Evolutionary conservation across 2,113 vertebrate genomes (phyloP), one percentile per base, ranked within the genome.

Genomic region (Brachypteracias leptosomus): DNA sequence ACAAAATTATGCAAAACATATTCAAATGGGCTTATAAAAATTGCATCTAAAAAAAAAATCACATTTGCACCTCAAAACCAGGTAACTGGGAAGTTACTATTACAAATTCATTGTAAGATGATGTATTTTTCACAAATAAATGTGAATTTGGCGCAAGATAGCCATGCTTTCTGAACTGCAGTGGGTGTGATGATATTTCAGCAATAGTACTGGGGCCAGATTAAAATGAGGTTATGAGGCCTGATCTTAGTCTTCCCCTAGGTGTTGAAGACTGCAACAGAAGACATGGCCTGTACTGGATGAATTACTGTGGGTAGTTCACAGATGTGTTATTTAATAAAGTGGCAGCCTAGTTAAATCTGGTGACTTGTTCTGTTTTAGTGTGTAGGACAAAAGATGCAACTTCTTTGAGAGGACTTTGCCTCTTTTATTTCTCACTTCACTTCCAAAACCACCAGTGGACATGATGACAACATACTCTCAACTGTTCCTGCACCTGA

Each of bases 11-110:
- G 82, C 80, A 90, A 92, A 90, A 89, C 2, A 18, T 61, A 92
- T 94, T 96, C 87, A 95, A 90, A 94, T 73, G 4, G 49, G 1
- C 52, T 90, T 81, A 90, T 80, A 95, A 96, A 94, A 93, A 89
- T 74, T 86, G 81, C 62, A 93, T 78, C 70, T 70, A 35, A 74
- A 94, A 67, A 91, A 90, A 88, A 59, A 26, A 8, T 61, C 85
- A 75, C 76, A 94, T 93, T 95, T 94, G 62, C 70, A 92, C 92
- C 88, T 90, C 90, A 90, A 96, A 96, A 94, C 28, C 68, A 87
- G 83, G 76, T 94, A 89, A 79, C 92, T 33, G 36, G 54, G 70
- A 90, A 87, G 66, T 84, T 65, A 78, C 21, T 77, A 67, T 84
- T 93, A 86, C 65, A 86, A 89, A 90, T 86, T 88, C 54, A 92